Base-by-base conservation (phyloP, 2,797 vertebrate genomes). In the Dendrocincla fuliginosa region DNA sequence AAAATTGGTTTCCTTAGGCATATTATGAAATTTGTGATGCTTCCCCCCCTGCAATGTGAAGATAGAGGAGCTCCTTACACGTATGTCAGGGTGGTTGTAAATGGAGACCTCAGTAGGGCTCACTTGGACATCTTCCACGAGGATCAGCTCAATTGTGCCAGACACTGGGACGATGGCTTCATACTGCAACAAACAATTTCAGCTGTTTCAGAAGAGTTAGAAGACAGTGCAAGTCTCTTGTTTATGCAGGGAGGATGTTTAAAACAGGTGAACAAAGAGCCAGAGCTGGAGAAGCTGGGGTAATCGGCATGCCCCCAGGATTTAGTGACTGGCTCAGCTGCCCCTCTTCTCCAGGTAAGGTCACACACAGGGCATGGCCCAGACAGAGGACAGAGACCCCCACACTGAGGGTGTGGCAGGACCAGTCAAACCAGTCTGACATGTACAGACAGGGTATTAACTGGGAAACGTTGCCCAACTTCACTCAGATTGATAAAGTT, bases 81-180 rank as follows among this genome's bases (percentile, higher is more conserved):
- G 98, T 61, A 99, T 75, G 3, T 98, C 97, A 12, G 99, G 99
- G 83, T 99, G 99, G 97, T 99, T 99, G 97, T 99, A 99, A 94
- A 99, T 97, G 59, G 98, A 99, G 84, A 99, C 50, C 20, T 93
- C 90, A 16, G 97, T 84, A 2, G 99, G 99, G 70, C 90, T 98
- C 84, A 99, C 98, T 76, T 96, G 98, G 53, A 99, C 98, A 71
- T 99, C 99, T 93, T 99, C 99, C 75, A 99, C 99, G 65, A 99
- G 96, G 41, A 99, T 97, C 67, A 99, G 98, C 16, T 99, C 99
- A 69, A 99, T 95, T 46, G 98, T 98, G 77, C 98, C 98, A 16
- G 98, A 98, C 71, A 99, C 98, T 0, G 98, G 97, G 7, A 95
- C 97, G 44, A 99, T 88, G 18, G 97, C 94, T 33, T 98, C 97